Evolutionary conservation across 2,113 vertebrate genomes (phyloP).

Genomic region (Heloderma charlesbogerti): DNA sequence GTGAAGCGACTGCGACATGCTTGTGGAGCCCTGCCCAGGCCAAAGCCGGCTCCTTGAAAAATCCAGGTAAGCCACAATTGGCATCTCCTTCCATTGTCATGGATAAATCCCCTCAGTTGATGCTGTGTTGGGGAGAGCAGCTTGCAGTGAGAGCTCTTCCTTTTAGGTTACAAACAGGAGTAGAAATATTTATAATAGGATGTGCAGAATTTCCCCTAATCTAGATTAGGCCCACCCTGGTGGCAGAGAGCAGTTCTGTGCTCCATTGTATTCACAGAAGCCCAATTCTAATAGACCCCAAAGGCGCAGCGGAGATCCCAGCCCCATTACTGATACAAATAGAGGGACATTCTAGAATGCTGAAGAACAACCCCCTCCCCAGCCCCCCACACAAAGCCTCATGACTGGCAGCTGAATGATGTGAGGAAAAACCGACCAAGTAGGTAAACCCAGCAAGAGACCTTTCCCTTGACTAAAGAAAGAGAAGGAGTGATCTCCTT

Average conservation of each 20-base stretch:
- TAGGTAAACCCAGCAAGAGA: no score
- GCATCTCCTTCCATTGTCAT: no score
- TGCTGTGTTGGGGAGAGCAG: not conserved
- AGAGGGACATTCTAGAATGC: not conserved
- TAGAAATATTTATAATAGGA: constrained; percentile 2
- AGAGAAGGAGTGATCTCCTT: no score
- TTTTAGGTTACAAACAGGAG: not conserved
- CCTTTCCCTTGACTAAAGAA: no score
- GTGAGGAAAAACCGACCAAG: not conserved
- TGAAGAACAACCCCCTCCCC: not conserved
- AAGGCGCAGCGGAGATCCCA: not conserved
- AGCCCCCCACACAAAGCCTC: not conserved
- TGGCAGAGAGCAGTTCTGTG: not conserved
- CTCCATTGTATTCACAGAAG: not conserved
- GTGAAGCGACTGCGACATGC: no score
- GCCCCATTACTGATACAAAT: not conserved
- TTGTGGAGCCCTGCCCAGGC: no score
- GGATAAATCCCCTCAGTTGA: no score
- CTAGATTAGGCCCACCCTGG: not conserved
- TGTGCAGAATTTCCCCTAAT: not conserved
- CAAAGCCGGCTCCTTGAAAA: no score
- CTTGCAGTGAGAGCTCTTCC: not conserved
- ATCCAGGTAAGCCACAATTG: no score
- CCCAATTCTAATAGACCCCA: not conserved
- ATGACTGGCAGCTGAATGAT: not conserved